A percentile compares a stretch with the other conserved stretches of the same genome.
Conservation (phyloP, 2,888 invertebrate species). For the Lepidonotus clava region DNA sequence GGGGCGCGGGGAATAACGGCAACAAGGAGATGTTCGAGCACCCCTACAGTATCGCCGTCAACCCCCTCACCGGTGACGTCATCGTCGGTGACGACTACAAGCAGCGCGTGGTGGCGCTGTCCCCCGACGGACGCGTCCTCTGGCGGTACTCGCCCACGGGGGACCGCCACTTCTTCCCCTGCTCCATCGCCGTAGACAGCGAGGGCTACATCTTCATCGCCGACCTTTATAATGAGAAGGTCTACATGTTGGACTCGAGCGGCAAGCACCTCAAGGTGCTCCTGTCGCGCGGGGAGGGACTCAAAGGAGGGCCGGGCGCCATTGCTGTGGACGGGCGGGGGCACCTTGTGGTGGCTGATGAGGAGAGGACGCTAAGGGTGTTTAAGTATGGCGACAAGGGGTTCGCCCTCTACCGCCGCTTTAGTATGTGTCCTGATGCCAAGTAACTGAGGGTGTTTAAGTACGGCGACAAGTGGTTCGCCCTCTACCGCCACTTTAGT, state of each 20-base stretch:
- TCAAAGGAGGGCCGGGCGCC: conserved; percentile 61
- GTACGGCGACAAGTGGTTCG: conserved; percentile 56
- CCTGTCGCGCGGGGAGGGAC: conserved; percentile 59
- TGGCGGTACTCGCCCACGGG: conserved; percentile 61
- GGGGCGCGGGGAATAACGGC: no score
- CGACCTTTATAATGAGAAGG: conserved; percentile 63
- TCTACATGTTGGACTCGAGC: conserved; percentile 61
- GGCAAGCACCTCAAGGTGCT: conserved; percentile 61
- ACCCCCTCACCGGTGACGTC: conserved; percentile 61
- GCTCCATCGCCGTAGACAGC: conserved; percentile 61
- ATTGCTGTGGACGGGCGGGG: conserved; percentile 61
- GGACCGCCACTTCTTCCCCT: conserved; percentile 63
- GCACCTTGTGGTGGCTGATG: conserved; percentile 61
- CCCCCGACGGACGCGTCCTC: conserved; percentile 48
- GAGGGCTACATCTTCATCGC: conserved; percentile 62
- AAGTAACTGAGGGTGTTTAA: conserved; percentile 59
- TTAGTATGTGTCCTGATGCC: conserved; percentile 40
- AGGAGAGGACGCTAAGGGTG: conserved; percentile 60
- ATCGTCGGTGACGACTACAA: conserved; percentile 63
- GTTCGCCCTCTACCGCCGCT: conserved; percentile 44
- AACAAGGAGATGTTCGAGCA: conserved; percentile 58
- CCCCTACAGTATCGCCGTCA: conserved; percentile 63
- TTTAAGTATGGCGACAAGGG: conserved; percentile 59
- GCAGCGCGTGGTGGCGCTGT: conserved; percentile 59
- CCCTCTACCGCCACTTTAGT: conserved; percentile 28